Evolutionary conservation across 2,797 vertebrate genomes (phyloP).

Genomic region (Chrysocyon brachyurus): DNA sequence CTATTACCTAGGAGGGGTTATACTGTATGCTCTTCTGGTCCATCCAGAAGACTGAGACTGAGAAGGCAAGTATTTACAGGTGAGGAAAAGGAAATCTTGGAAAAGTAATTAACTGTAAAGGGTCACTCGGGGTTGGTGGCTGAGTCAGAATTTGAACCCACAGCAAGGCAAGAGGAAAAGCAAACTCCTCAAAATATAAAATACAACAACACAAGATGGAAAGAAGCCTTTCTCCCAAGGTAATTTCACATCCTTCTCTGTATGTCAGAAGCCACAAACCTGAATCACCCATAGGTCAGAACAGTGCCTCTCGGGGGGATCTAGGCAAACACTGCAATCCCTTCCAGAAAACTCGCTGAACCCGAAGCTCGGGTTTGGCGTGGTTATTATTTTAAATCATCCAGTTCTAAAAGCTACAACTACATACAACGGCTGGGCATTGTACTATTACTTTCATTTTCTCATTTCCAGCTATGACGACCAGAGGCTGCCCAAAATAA

Average conservation of each 20-base stretch:
- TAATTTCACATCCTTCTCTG: neutral
- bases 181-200: neutral
- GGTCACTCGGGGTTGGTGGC: neutral
- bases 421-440: neutral
- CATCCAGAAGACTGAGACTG: neutral
- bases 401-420: neutral
- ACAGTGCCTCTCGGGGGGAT: rapidly evolving
- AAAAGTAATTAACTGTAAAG: neutral
- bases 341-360: neutral
- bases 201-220: neutral
- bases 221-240: neutral
- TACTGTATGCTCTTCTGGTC: neutral
- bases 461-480: neutral
- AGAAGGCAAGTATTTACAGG: neutral
- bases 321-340: neutral
- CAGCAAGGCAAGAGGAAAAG: neutral
- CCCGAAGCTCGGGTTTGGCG: neutral
- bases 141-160: neutral
- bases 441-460: neutral
- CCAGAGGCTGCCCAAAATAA: neutral
- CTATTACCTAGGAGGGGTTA: neutral
- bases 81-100: neutral
- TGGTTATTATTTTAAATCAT: neutral
- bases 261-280: neutral
- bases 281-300: neutral